Evolutionary conservation across 2,113 vertebrate species (phyloP).

Genomic region (Columba janthina): DNA sequence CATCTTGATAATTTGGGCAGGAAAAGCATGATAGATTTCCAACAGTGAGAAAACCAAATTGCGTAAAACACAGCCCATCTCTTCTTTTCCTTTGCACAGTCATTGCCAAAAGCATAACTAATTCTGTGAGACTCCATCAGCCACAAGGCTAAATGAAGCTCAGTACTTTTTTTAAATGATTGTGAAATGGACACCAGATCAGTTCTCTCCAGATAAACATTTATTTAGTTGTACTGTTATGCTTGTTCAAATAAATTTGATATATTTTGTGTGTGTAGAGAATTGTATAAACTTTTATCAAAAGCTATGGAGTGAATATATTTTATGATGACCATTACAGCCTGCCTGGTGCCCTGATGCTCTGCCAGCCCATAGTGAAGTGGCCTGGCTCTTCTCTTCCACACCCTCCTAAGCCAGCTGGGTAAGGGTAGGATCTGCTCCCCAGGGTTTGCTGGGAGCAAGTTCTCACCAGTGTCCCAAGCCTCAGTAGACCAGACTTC

Average conservation of each 20-base stretch:
- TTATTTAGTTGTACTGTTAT: background rate
- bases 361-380: background rate
- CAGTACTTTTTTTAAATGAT: background rate
- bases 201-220: background rate
- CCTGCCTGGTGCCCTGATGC: background rate
- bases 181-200: background rate
- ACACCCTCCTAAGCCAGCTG: background rate
- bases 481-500: background rate
- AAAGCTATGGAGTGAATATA: background rate
- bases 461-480: background rate
- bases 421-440: background rate
- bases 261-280: background rate
- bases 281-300: background rate
- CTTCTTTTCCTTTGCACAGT: background rate
- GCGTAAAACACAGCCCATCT: background rate
- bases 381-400: background rate
- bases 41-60: constrained; percentile 19
- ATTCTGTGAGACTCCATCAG: background rate
- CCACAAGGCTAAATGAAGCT: background rate
- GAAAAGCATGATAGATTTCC: constrained; percentile 14
- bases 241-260: background rate
- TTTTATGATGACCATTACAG: background rate
- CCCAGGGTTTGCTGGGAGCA: background rate
- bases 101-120: background rate
- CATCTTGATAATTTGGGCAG: background rate